These are phyloP conservation scores for Leptoteleia sp. DNA, from an alignment of 1,140 invertebrate genomes.

Conservation along the genomic window DNA sequence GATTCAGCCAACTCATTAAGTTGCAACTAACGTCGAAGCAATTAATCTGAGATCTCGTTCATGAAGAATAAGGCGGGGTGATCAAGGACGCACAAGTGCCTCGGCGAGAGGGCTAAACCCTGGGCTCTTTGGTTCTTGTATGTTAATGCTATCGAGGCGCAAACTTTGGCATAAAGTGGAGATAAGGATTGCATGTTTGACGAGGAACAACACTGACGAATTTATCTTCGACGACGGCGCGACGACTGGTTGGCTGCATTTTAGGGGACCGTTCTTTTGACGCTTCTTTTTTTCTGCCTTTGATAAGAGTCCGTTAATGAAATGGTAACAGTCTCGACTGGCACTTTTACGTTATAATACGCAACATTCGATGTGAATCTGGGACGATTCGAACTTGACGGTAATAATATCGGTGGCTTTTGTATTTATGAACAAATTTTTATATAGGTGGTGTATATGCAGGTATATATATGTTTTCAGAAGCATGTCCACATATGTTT, in stretches of 20 bases:
- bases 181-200: slow-evolving; percentile 12
- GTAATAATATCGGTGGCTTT: too few relatives aligned
- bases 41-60: slow-evolving; percentile 71
- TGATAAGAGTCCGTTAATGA: too few relatives aligned
- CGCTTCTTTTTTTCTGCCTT: neutral
- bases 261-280: too few relatives aligned
- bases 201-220: slow-evolving; percentile 10
- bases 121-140: slow-evolving; percentile 14
- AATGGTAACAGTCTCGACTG: too few relatives aligned
- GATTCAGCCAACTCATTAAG: slow-evolving; percentile 63
- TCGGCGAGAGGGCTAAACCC: slow-evolving; percentile 5
- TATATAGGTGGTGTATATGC: too few relatives aligned
- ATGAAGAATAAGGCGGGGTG: slow-evolving; percentile 33
- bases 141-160: slow-evolving; percentile 24
- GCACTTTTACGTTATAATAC: too few relatives aligned
- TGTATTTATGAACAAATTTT: too few relatives aligned
- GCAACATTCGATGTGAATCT: too few relatives aligned
- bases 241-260: neutral
- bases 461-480: too few relatives aligned
- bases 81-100: slow-evolving; percentile 8
- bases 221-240: slow-evolving; percentile 6
- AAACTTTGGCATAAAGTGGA: slow-evolving; percentile 23
- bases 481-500: too few relatives aligned
- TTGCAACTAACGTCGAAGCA: slow-evolving; percentile 72
- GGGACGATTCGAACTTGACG: too few relatives aligned